Evolutionary conservation across 35 echinoderm and acorn worm species (phyloP), one percentile per base, ranked within the genome.

Genomic region (Heliocidaris erythrogramma): DNA sequence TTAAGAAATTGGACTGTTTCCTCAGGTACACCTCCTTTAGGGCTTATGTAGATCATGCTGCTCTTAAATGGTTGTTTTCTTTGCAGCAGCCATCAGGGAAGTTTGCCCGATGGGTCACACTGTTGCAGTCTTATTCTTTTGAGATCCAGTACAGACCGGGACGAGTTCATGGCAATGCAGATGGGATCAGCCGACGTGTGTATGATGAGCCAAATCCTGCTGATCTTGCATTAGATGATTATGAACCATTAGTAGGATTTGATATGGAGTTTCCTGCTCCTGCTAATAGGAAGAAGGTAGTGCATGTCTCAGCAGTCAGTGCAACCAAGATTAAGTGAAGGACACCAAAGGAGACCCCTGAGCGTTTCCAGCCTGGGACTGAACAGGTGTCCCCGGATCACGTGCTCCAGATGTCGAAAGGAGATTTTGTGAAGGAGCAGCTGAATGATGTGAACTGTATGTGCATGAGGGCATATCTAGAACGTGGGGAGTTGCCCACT

Each of bases 61-160:
- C 96, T 18, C 59, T 96, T 32, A 94, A 96, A 90, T 96, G 94
- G 96, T 93, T 96, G 48, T 93, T 96, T 86, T 95, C 96, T 16
- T 49, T 96, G 16, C 91, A 96, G 47, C 50, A 95, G 59, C 94
- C 94, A 17, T 31, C 85, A n/a, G 96, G 94, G 59, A 95, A 95
- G 71, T 96, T 96, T 96, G 94, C 96, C 14, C 88, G 94, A 13
- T 96, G 96, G 94, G 29, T 93, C 16, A 93, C 29, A n/a, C 49
- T 49, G 21, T 49, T 96, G 11, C 96, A 96, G 78, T 35, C 94
- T 49, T 95, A 95, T 88, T 2, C 18, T 27, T 30, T 96, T 12
- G 92, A 52, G 48, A 88, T 93, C 24, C 24, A 49, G 24, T 69
- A 96, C 94, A 49, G 96, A 35, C 49, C 94, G 30, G 96, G 90